Conservation (phyloP, 2,797 vertebrate genomes). For the Eleutherodactylus coqui region DNA sequence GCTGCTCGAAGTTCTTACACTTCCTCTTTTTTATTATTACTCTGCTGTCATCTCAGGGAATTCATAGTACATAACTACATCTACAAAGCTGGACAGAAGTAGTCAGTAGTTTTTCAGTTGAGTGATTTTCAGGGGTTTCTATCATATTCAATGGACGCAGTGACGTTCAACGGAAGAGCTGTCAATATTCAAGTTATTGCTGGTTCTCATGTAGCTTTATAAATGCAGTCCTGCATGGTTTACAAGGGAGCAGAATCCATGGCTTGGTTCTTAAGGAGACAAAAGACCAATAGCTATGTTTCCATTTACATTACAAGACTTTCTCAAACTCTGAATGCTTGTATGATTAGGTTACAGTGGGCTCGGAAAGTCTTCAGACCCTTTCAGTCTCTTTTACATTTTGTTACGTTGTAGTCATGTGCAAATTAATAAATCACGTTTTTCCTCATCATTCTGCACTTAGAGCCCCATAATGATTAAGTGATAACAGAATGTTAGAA, state of each 20-base stretch:
- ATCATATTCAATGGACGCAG: neutral
- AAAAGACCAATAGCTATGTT: neutral
- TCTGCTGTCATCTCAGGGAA: constrained; percentile 1
- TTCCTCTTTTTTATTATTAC: neutral
- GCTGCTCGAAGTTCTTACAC: neutral
- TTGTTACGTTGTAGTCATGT: too few relatives aligned
- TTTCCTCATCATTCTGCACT: too few relatives aligned
- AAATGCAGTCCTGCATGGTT: neutral
- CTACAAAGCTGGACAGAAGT: neutral
- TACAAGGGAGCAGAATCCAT: neutral
- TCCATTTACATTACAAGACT: neutral
- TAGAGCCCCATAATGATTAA: too few relatives aligned
- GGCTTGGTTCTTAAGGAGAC: neutral
- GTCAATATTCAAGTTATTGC: neutral
- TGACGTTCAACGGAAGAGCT: neutral
- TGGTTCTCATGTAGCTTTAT: neutral
- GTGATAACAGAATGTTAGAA: too few relatives aligned
- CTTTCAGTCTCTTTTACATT: too few relatives aligned
- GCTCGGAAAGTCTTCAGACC: too few relatives aligned
- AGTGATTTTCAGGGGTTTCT: constrained; percentile 5
- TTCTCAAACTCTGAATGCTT: neutral
- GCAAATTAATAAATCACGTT: too few relatives aligned
- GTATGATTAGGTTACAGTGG: neutral
- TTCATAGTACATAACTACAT: constrained; percentile 8
- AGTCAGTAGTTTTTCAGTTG: neutral